Evolutionary conservation across 92 coral and sea anemone genomes (phyloP), one percentile per base, ranked within the genome.

Genomic region (Umimayanthus chanpuru): DNA sequence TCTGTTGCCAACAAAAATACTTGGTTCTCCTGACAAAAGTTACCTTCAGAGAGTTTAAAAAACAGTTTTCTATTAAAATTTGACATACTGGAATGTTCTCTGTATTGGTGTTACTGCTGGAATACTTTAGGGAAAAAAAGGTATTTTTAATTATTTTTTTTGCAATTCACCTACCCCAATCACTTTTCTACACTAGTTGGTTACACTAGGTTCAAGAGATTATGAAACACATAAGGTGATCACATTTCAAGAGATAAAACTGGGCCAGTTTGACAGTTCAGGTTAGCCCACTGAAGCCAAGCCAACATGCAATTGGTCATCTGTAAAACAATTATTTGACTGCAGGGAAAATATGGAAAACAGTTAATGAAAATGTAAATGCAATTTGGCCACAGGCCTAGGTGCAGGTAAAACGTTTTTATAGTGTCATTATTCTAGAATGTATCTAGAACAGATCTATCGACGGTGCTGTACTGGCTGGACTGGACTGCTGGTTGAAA

Each of bases 401-500:
- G 74, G 32, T 68, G 32, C 74, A 68, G 74, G 74, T 68, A 65
- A 68, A 68, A 30, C 36, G 74, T 68, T 68, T 68, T 68, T n/a
- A 38, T n/a, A 68, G 14, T n/a, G 74, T 26, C 74, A 68, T 68
- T 68, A 26, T 68, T 68, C 74, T 68, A 68, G 74, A n/a, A 68
- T 68, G 36, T 23, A 68, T 68, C 74, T 26, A n/a, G 74, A 68
- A 68, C 25, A 68, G 74, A 68, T 68, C 36, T 68, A 30, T 68
- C 74, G 74, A 68, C 25, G 74, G 32, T 68, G 74, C 74, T 68
- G 74, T 68, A 68, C 32, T 68, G 74, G 74, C 74, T 68, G 74
- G 74, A 68, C 75, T 70, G 75, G 75, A 70, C 75, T 70, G 75
- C 36, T 70, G 39, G 75, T 70, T 70, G 75, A 70, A 68, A 68